A percentile compares a stretch with the other conserved stretches of the same genome.
Conservation (phyloP, 2,888 invertebrate genomes). For the Xestia c-nigrum region DNA sequence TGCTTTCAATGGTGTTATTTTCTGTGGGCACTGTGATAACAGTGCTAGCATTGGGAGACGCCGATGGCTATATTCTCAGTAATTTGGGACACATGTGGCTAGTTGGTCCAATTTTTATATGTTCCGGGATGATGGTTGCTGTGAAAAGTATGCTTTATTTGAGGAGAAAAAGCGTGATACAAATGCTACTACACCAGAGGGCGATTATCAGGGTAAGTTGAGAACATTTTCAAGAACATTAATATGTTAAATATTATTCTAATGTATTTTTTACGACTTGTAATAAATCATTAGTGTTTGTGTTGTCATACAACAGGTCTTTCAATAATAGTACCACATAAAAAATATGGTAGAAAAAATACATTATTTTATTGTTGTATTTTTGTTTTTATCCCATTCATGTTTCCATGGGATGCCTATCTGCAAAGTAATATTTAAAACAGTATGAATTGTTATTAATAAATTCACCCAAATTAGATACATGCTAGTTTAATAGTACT, state of each 20-base stretch:
- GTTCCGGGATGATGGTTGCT: conserved; percentile 93
- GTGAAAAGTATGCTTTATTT: conserved; percentile 92
- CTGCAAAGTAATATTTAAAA: not conserved
- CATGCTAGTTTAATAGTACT: no score
- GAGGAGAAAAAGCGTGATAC: conserved; percentile 92
- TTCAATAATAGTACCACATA: not conserved
- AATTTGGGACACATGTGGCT: conserved; percentile 93
- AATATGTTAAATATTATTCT: not conserved
- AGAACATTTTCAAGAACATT: not conserved
- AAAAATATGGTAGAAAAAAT: no score
- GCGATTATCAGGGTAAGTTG: conserved; percentile 91
- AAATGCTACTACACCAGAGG: conserved; percentile 92
- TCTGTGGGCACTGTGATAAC: conserved; percentile 92
- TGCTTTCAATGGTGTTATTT: conserved; percentile 91
- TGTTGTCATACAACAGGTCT: conserved; percentile 50
- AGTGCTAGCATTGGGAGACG: conserved; percentile 91
- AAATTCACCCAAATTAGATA: not conserved
- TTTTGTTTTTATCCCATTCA: not conserved
- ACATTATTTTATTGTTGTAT: not conserved
- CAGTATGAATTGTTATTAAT: not conserved
- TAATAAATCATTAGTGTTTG: conserved; percentile 32
- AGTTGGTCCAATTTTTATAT: conserved; percentile 92
- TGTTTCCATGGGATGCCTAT: not conserved
- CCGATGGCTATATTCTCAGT: conserved; percentile 91
- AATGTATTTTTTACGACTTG: conserved; percentile 36